Percentiles rank a stretch among this genome's conserved stretches.
phyloP scores from a whole-genome alignment of 2,797 vertebrate species.

The Chiloscyllium punctatum region DNA sequence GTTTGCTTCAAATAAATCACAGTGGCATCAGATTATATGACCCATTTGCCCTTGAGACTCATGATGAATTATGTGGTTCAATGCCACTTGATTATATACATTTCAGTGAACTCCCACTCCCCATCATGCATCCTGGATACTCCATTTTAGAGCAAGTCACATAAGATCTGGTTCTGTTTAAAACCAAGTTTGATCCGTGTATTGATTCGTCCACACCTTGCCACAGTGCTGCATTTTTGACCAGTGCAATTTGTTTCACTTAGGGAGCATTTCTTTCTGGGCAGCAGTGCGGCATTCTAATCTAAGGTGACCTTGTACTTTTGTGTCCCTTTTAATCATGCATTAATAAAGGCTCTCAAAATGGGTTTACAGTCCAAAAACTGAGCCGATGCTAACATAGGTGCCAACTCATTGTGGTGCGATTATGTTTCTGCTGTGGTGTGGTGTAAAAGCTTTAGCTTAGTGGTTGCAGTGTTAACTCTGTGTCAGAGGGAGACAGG shows the following conservation, averaged over 20 bases:
- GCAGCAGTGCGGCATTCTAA: not conserved
- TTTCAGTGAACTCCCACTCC: constrained; percentile 30
- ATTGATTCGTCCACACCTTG: constrained; percentile 1
- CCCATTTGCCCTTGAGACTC: constrained; percentile 25
- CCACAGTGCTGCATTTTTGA: not conserved
- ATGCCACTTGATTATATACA: constrained; percentile 32
- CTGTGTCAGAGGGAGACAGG: not conserved
- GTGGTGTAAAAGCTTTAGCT: not conserved
- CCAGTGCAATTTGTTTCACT: constrained; percentile 12
- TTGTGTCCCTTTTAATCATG: not conserved
- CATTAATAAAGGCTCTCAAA: not conserved
- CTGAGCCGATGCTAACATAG: not conserved
- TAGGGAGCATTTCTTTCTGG: not conserved
- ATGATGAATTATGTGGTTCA: constrained; percentile 36
- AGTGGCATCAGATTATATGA: constrained; percentile 26
- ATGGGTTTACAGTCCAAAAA: not conserved
- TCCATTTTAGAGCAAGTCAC: constrained; percentile 32
- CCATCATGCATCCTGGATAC: constrained; percentile 18
- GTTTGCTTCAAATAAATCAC: constrained; percentile 31
- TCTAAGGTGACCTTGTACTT: constrained; percentile 6
- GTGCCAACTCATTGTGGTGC: not conserved
- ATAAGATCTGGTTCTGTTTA: constrained; percentile 25
- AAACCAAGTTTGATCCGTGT: constrained; percentile 31
- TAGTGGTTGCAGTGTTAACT: not conserved
- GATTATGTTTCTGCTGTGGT: not conserved